These are phyloP conservation scores for Sternotherus odoratus DNA, from an alignment of 2,797 vertebrate genomes.

Conservation along the genomic window DNA sequence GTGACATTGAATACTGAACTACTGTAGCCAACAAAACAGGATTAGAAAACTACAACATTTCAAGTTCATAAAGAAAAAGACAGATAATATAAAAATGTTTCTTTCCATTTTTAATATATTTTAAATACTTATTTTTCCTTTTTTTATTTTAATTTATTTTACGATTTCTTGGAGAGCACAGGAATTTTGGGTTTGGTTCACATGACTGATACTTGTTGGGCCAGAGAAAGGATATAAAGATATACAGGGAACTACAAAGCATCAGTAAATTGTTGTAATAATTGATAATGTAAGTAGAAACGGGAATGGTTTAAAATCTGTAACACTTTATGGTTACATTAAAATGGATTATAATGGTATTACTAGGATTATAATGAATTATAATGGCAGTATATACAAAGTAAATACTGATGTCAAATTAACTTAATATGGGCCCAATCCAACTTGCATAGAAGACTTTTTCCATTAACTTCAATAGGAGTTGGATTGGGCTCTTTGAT, in stretches of 20 bases:
- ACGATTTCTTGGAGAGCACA: constrained; percentile 58
- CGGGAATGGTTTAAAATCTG: background rate
- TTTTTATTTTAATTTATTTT: constrained; percentile 50
- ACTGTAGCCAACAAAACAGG: constrained; percentile 77
- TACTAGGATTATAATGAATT: background rate
- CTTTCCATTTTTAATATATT: constrained; percentile 57
- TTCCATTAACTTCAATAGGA: background rate
- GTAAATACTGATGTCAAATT: constrained; percentile 10
- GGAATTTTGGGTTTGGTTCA: constrained; percentile 23
- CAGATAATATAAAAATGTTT: constrained; percentile 75
- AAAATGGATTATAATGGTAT: background rate
- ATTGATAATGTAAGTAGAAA: background rate
- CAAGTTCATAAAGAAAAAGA: constrained; percentile 80
- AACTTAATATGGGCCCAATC: background rate
- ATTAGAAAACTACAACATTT: constrained; percentile 80
- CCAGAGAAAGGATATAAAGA: background rate
- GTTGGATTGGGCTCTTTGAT: background rate
- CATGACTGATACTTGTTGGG: constrained; percentile 21
- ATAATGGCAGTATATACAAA: background rate
- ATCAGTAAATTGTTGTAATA: background rate
- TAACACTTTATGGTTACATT: constrained; percentile 45
- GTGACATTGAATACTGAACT: constrained; percentile 81
- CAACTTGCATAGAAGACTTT: fast-evolving
- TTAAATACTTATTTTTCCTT: constrained; percentile 64
- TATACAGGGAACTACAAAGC: constrained; percentile 10